Base-by-base conservation (phyloP, 2,888 invertebrate species). In the Noctua janthina region DNA sequence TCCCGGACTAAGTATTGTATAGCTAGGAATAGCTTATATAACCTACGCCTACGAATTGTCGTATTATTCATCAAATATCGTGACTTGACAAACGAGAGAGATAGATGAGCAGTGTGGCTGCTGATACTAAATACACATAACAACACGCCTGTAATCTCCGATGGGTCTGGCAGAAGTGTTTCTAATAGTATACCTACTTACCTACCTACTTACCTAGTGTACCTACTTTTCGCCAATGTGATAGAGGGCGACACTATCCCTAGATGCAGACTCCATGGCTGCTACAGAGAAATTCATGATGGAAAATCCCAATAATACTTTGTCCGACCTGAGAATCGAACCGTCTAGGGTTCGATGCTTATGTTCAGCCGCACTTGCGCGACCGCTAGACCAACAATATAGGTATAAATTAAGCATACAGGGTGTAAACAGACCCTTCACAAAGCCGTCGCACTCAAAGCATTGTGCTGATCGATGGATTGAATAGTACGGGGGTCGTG, bases 1-100 rank as follows among this genome's bases (percentile, higher is more conserved):
- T 80, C 76, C 56, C 54, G 13, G 13, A 46, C n/a, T 76, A 68
- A 78, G 67, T 39, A 79, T 67, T 74, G n/a, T 54, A 76, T 74
- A 76, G 35, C 17, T n/a, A 76, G n/a, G n/a, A 49, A n/a, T 29
- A 35, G 51, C 74, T 68, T 77, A 68, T 66, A 74, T 62, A 74
- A 29, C 10, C 10, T 84, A 67, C 62, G 66, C 62, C 54, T 84
- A 76, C 67, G 77, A 59, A 49, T 64, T 68, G 49, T 29, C 67
- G 54, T 74, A 29, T 79, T 67, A 35, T 73, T 62, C 56, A 79
- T 59, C 29, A 54, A 59, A 62, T 59, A 79, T 49, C 7, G 43
- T 39, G 64, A 49, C 29, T n/a, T 7, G 7, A 39, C n/a, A 10
- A 23, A 49, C 7, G 46, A 67, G 29, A 49, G 23, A 54, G 66